These are phyloP conservation scores for Mallotus villosus DNA, from an alignment of 2,797 vertebrate genomes.

Conservation along the genomic window DNA sequence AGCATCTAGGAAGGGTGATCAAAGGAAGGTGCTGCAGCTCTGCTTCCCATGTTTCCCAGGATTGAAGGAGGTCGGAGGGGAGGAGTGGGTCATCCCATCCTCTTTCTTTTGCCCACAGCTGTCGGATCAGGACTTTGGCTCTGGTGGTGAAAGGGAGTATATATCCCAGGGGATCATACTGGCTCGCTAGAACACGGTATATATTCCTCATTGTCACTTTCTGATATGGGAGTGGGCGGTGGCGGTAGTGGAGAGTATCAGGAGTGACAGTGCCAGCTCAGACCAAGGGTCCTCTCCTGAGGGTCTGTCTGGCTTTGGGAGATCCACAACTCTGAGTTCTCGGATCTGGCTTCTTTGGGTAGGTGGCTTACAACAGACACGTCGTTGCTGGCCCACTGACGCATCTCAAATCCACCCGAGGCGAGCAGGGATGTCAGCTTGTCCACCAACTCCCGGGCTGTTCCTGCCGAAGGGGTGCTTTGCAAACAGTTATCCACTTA, in stretches of 20 bases:
- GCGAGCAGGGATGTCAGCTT: neutral
- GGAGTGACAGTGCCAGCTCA: neutral
- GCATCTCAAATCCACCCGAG: slow-evolving; percentile 9
- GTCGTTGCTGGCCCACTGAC: slow-evolving; percentile 9
- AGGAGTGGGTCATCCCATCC: too few species aligned
- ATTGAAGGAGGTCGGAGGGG: too few species aligned
- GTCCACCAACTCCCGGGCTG: neutral
- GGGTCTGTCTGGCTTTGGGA: neutral
- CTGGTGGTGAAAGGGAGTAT: too few species aligned
- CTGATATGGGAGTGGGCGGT: too few species aligned
- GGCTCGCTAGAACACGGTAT: too few species aligned
- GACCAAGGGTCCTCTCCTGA: slow-evolving; percentile 11
- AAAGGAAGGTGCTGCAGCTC: too few species aligned
- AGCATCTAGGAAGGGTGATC: too few species aligned
- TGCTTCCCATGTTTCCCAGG: too few species aligned
- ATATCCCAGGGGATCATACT: too few species aligned
- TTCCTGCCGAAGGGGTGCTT: neutral
- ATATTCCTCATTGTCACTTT: too few species aligned
- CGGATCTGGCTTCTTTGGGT: neutral
- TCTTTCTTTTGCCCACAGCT: too few species aligned
- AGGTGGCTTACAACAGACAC: slow-evolving; percentile 5
- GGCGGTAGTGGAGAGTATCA: neutral
- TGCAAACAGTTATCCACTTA: slow-evolving; percentile 7
- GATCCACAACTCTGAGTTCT: slow-evolving; percentile 2
- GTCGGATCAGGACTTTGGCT: too few species aligned